These are phyloP conservation scores for Drosophila biarmipes DNA, from an alignment of 1,140 invertebrate genomes.

Conservation along the genomic window DNA sequence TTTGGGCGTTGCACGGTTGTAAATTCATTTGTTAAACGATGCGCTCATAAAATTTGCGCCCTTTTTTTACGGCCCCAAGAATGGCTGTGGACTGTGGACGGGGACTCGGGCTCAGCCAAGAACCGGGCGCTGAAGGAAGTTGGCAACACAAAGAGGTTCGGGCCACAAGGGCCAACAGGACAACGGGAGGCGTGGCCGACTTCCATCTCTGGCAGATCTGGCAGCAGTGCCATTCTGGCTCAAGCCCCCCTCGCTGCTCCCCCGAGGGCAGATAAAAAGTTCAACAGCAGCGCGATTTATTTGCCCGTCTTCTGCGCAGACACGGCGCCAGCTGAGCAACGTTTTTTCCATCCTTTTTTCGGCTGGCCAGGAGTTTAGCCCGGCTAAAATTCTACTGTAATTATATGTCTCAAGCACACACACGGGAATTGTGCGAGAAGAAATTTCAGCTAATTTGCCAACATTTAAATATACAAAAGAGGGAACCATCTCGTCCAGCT, in stretches of 20 bases:
- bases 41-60: slow-evolving; percentile 84
- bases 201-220: slow-evolving; percentile 60
- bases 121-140: slow-evolving; percentile 35
- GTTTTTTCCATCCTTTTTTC: slow-evolving; percentile 21
- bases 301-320: slow-evolving; percentile 64
- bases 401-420: slow-evolving; percentile 63
- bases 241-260: neutral
- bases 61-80: slow-evolving; percentile 70
- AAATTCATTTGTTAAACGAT: slow-evolving; percentile 85
- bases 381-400: slow-evolving; percentile 62
- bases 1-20: slow-evolving; percentile 84
- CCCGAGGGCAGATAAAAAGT: slow-evolving; percentile 66
- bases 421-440: slow-evolving; percentile 63
- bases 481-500: slow-evolving; percentile 46
- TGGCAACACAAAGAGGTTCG: slow-evolving; percentile 42
- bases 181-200: slow-evolving; percentile 59
- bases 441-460: slow-evolving; percentile 80
- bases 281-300: slow-evolving; percentile 83
- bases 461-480: slow-evolving; percentile 76
- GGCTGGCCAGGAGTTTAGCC: slow-evolving; percentile 35
- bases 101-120: slow-evolving; percentile 6
- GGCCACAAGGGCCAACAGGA: slow-evolving; percentile 60
- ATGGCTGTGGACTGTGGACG: slow-evolving; percentile 2
- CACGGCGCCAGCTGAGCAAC: slow-evolving; percentile 76
- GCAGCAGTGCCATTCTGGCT: slow-evolving; percentile 70